Conservation (phyloP, 2,888 invertebrate species). For the Tenthredo livida region DNA sequence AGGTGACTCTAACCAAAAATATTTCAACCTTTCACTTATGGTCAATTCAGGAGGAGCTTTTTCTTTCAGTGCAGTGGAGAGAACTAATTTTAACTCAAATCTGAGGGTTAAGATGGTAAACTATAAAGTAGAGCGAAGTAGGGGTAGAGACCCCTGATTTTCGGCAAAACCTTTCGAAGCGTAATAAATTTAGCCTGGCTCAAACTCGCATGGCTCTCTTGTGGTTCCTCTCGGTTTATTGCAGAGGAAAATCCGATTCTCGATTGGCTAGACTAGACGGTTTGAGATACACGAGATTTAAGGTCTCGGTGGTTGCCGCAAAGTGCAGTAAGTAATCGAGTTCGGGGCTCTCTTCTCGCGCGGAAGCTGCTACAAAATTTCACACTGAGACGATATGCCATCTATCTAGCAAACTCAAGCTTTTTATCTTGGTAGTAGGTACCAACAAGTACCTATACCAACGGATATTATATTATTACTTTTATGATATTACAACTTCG, state of each 20-base stretch:
- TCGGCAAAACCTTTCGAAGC: slow-evolving; percentile 43
- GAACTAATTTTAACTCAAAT: slow-evolving; percentile 46
- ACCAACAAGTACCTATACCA: not conserved
- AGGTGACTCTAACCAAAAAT: too few relatives aligned
- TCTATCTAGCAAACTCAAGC: not conserved
- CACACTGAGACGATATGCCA: slow-evolving; percentile 11
- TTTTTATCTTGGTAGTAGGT: not conserved
- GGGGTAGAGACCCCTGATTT: not conserved
- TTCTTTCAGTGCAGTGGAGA: too few relatives aligned
- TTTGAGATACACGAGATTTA: slow-evolving; percentile 40
- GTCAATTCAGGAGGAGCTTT: too few relatives aligned
- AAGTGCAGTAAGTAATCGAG: slow-evolving; percentile 47
- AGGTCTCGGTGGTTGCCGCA: not conserved
- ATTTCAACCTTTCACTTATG: too few relatives aligned
- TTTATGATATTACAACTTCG: not conserved
- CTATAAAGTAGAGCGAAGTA: slow-evolving; percentile 12
- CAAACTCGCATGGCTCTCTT: slow-evolving; percentile 16
- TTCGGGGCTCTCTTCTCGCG: slow-evolving; percentile 16
- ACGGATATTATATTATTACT: not conserved
- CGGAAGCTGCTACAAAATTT: slow-evolving; percentile 32
- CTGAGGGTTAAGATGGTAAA: slow-evolving; percentile 41
- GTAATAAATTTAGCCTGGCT: not conserved
- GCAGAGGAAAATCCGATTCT: slow-evolving; percentile 39
- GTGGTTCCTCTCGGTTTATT: slow-evolving; percentile 29
- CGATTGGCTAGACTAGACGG: slow-evolving; percentile 41